A percentile compares a stretch with the other conserved stretches of the same genome.
These are phyloP conservation scores for Torymus tubicola DNA, from an alignment of 2,888 invertebrate species.

Conservation along the genomic window DNA sequence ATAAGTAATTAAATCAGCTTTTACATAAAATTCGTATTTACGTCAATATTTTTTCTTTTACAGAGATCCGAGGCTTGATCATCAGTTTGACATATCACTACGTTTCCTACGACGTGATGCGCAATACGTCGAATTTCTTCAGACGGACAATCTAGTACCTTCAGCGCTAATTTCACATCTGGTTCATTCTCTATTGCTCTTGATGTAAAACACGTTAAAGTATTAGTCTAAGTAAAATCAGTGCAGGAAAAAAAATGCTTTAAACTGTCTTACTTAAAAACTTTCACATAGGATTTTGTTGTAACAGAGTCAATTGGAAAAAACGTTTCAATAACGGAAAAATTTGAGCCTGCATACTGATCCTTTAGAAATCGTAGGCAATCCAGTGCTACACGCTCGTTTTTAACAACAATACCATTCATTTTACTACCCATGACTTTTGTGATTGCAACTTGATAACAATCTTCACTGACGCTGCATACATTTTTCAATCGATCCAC, in stretches of 20 bases:
- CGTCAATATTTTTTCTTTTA: constrained; percentile 24
- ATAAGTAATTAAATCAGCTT: neutral
- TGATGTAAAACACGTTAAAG: neutral
- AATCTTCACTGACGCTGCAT: neutral
- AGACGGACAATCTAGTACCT: neutral
- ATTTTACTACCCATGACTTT: constrained; percentile 97
- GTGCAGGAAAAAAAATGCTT: neutral
- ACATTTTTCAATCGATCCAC: constrained; percentile 44
- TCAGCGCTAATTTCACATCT: constrained; percentile 20
- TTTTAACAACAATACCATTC: constrained; percentile 98
- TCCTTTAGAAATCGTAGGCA: constrained; percentile 96
- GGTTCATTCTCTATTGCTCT: constrained; percentile 25
- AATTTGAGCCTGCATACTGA: constrained; percentile 81
- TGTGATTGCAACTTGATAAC: constrained; percentile 94
- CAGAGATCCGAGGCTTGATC: constrained; percentile 24
- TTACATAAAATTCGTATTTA: constrained; percentile 7
- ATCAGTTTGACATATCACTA: constrained; percentile 54
- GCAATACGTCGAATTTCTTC: constrained; percentile 20
- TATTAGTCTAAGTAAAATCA: neutral
- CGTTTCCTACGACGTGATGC: constrained; percentile 15
- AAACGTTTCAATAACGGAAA: constrained; percentile 92
- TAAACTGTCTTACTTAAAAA: constrained; percentile 22
- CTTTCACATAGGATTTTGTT: constrained; percentile 80
- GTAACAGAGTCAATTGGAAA: constrained; percentile 95
- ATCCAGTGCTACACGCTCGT: constrained; percentile 92